Evolutionary conservation across 2,113 vertebrate genomes (phyloP).

Genomic region (Procapra przewalskii): DNA sequence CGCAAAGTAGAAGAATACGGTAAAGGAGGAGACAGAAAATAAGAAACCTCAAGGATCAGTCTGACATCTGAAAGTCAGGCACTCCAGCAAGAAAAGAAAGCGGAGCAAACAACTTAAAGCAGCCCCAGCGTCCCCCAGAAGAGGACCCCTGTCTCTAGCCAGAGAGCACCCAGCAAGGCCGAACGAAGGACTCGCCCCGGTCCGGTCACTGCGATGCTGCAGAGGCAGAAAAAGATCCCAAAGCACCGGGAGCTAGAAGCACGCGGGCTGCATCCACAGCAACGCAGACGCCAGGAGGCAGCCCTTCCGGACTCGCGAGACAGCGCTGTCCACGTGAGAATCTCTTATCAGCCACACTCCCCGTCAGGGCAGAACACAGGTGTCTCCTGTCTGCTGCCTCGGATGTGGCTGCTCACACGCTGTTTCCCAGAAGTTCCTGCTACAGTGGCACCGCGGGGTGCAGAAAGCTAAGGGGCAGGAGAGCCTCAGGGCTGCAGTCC

Average conservation of each 20-base stretch:
- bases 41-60: neutral
- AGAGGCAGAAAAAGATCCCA: neutral
- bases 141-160: neutral
- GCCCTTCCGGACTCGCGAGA: neutral
- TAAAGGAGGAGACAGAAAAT: neutral
- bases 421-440: neutral
- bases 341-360: neutral
- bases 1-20: neutral
- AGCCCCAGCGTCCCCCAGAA: neutral
- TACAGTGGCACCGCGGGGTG: fast-evolving
- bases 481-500: neutral
- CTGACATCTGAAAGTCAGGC: neutral
- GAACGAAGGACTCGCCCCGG: neutral
- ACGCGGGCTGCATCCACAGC: fast-evolving
- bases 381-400: neutral
- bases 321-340: neutral
- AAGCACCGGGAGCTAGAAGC: neutral
- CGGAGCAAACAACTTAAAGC: too few species aligned
- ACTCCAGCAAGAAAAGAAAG: neutral
- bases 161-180: neutral
- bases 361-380: neutral
- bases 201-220: neutral
- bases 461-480: neutral
- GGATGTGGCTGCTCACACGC: too few species aligned
- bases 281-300: neutral